Percentiles rank a stretch among this genome's conserved stretches.
phyloP scores from a whole-genome alignment of 2,888 invertebrate genomes.

The Rhabditoides inermis region DNA sequence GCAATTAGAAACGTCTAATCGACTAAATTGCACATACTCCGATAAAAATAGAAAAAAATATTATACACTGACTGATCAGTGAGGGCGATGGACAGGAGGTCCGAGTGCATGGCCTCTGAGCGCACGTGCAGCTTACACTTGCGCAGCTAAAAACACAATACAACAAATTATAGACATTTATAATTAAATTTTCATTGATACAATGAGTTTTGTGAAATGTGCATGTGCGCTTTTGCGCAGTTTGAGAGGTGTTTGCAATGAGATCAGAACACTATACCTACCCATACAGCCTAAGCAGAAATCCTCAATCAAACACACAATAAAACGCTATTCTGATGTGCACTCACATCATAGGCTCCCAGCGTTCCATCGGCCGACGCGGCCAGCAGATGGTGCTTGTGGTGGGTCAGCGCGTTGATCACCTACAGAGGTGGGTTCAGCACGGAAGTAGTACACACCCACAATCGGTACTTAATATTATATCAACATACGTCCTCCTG shows the following conservation, averaged over 20 bases:
- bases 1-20: no score
- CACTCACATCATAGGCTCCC: constrained; percentile 21
- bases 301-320: no score
- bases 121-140: constrained; percentile 25
- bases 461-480: no score
- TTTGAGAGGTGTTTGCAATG: no score
- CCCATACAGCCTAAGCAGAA: no score
- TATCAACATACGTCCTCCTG: constrained; percentile 25
- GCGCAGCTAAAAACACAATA: constrained; percentile 7
- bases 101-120: constrained; percentile 41
- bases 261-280: no score
- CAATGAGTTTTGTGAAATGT: no score
- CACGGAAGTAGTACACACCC: no score
- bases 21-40: neutral
- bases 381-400: constrained; percentile 20
- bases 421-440: constrained; percentile 4
- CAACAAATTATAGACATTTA: no score
- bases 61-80: constrained; percentile 24
- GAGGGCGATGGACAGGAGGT: constrained; percentile 30
- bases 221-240: no score
- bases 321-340: no score
- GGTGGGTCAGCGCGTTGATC: constrained; percentile 25
- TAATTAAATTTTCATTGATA: no score
- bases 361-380: constrained; percentile 28
- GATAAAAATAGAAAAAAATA: neutral